These are phyloP conservation scores for Taenioides sp. DNA, from an alignment of 2,797 vertebrate genomes.

Conservation along the genomic window DNA sequence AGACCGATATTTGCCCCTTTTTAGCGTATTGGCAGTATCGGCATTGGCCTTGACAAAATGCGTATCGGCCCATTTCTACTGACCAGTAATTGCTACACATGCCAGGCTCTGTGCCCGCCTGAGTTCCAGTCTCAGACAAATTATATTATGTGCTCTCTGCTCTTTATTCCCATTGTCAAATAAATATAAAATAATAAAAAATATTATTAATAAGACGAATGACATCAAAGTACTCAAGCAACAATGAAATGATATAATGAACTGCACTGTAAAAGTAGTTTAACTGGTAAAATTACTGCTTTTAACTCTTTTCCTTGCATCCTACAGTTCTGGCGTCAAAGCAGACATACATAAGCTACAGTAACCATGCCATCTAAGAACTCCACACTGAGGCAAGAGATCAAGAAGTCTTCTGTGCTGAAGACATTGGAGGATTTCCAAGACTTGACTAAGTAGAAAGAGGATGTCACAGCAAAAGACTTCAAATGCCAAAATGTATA, in stretches of 20 bases:
- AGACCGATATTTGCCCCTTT: too few species aligned
- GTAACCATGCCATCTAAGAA: constrained; percentile 92
- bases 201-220: not conserved
- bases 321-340: constrained; percentile 86
- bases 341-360: constrained; percentile 96
- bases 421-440: constrained; percentile 43
- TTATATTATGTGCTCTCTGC: not conserved
- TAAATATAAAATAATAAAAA: not conserved
- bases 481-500: constrained; percentile 42
- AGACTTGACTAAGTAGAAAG: constrained; percentile 49
- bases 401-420: constrained; percentile 41
- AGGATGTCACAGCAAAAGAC: constrained; percentile 58
- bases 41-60: too few species aligned
- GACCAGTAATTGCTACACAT: not conserved
- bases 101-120: not conserved
- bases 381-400: constrained; percentile 38
- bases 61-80: not conserved
- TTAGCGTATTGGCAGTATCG: too few species aligned
- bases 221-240: constrained; percentile 18
- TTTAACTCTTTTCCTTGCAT: constrained; percentile 42
- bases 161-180: not conserved
- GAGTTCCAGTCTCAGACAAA: not conserved
- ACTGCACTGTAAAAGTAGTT: constrained; percentile 11
- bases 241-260: not conserved
- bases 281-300: constrained; percentile 27